Evolutionary conservation across 92 coral and sea anemone species (phyloP).

Genomic region (Porites cylindrica): DNA sequence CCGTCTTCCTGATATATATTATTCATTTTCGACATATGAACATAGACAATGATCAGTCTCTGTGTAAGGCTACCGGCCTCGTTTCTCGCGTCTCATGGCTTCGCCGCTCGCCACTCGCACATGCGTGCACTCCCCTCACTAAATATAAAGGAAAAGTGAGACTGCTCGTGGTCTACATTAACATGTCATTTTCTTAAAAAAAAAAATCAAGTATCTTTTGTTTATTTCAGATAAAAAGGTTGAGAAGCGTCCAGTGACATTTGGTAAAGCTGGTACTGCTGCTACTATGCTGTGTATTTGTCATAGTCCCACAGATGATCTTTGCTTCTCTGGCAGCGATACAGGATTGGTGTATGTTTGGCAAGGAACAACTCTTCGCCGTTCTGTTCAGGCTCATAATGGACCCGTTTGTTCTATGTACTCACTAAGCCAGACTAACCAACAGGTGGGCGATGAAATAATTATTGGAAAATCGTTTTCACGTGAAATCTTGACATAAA

Average conservation of each 20-base stretch:
- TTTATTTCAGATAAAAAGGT: slow-evolving; percentile 75
- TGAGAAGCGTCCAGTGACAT: slow-evolving; percentile 98
- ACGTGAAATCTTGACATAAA: background rate
- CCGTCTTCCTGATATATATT: too few species aligned
- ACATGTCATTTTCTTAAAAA: too few species aligned
- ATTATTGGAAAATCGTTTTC: background rate
- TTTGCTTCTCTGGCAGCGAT: slow-evolving; percentile 94
- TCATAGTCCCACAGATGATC: slow-evolving; percentile 95
- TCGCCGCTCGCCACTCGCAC: too few species aligned
- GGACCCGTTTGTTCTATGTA: slow-evolving; percentile 98
- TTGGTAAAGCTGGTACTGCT: slow-evolving; percentile 97
- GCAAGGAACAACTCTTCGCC: slow-evolving; percentile 92
- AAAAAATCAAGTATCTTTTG: background rate
- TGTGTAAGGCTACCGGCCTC: too few species aligned
- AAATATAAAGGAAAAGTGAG: too few species aligned
- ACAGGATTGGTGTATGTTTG: slow-evolving; percentile 92
- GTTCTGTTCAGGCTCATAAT: slow-evolving; percentile 94
- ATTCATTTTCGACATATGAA: too few species aligned
- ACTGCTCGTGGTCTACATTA: too few species aligned
- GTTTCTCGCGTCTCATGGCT: too few species aligned
- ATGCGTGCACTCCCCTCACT: too few species aligned
- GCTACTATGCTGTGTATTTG: slow-evolving; percentile 98
- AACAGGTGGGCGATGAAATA: slow-evolving; percentile 68
- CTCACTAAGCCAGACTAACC: slow-evolving; percentile 82
- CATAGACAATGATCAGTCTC: too few species aligned